These are phyloP conservation scores for Chelonoidis abingdonii DNA, from an alignment of 2,113 vertebrate genomes.

Conservation along the genomic window DNA sequence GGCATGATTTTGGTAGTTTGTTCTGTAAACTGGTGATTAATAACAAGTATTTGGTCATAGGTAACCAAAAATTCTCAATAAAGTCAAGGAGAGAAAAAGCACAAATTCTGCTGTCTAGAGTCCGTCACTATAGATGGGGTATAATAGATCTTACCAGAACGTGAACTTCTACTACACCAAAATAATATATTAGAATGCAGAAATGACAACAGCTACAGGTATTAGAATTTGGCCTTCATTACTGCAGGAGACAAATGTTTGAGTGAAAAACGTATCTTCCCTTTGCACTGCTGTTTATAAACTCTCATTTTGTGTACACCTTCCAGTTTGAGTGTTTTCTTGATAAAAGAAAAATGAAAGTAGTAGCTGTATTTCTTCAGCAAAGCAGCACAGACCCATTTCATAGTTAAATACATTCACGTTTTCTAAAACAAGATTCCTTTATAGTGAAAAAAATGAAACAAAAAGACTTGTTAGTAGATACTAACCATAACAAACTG, in stretches of 20 bases:
- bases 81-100: conserved; percentile 24
- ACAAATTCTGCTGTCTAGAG: not conserved
- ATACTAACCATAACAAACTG: conserved; percentile 44
- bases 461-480: conserved; percentile 31
- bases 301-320: conserved; percentile 35
- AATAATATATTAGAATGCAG: conserved; percentile 46
- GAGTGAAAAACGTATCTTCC: not conserved
- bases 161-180: conserved; percentile 29
- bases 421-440: conserved; percentile 50
- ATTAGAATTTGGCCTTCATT: conserved; percentile 1
- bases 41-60: conserved; percentile 44
- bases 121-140: conserved; percentile 31
- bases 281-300: conserved; percentile 40
- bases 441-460: conserved; percentile 34
- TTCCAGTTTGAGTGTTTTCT: conserved; percentile 54
- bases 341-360: conserved; percentile 71
- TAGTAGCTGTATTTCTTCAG: conserved; percentile 56
- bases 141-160: conserved; percentile 39
- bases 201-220: conserved; percentile 34
- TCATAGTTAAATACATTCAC: conserved; percentile 53
- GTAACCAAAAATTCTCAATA: conserved; percentile 61
- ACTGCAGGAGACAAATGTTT: conserved; percentile 14
- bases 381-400: conserved; percentile 56
- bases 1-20: conserved; percentile 9
- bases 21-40: conserved; percentile 50